These are phyloP conservation scores for Busseola fusca DNA, from an alignment of 2,888 invertebrate species.

Conservation along the genomic window DNA sequence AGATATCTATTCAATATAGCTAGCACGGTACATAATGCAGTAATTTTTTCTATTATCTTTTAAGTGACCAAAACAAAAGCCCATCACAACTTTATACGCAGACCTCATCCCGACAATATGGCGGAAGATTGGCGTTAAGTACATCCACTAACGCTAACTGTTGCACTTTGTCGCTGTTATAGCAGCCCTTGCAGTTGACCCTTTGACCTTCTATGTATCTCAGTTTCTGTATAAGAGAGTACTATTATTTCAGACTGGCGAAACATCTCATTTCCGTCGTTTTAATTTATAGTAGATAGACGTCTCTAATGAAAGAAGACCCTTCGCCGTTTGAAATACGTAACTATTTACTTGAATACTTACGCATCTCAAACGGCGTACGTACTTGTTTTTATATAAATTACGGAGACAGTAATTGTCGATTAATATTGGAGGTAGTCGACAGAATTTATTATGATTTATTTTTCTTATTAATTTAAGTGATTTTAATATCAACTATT, in stretches of 20 bases:
- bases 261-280: slow-evolving; percentile 3
- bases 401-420: too few species aligned
- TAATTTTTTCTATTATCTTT: too few species aligned
- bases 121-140: slow-evolving; percentile 25
- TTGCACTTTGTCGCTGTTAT: slow-evolving; percentile 1
- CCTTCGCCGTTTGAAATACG: not conserved
- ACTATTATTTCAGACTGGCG: not conserved
- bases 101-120: not conserved
- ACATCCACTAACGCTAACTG: slow-evolving; percentile 11
- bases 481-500: too few species aligned
- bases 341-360: not conserved
- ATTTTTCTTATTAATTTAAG: too few species aligned
- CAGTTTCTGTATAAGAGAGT: not conserved
- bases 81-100: too few species aligned
- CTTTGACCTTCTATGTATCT: slow-evolving; percentile 27
- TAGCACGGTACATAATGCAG: too few species aligned
- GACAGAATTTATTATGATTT: too few species aligned
- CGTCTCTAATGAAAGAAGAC: not conserved
- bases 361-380: too few species aligned
- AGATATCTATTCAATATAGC: too few species aligned
- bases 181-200: not conserved
- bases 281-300: slow-evolving; percentile 7
- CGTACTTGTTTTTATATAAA: too few species aligned
- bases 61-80: not conserved
- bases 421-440: too few species aligned